These are phyloP conservation scores for Cataglyphis livida DNA, from an alignment of 2,888 invertebrate genomes.

Conservation along the genomic window DNA sequence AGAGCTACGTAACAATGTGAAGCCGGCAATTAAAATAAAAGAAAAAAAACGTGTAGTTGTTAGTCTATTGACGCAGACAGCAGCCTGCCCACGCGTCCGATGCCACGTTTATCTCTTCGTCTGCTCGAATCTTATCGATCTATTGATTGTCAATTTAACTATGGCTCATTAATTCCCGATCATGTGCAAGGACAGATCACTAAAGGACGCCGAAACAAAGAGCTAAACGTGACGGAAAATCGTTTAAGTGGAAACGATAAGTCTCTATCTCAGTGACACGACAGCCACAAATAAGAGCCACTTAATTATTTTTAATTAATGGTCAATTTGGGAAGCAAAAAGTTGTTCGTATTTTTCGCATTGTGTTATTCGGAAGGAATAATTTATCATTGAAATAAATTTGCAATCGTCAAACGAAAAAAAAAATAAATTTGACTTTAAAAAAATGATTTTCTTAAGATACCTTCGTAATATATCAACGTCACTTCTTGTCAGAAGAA, in stretches of 20 bases:
- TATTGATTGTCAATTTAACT: conserved; percentile 49
- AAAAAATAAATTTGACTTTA: neutral
- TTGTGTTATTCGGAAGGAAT: neutral
- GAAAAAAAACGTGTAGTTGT: conserved; percentile 47
- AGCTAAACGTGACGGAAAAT: conserved; percentile 27
- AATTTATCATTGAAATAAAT: neutral
- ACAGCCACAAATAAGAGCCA: neutral
- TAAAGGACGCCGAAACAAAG: conserved; percentile 31
- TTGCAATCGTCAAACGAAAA: neutral
- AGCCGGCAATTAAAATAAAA: conserved; percentile 62
- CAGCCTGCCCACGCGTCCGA: conserved; percentile 60
- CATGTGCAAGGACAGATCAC: conserved; percentile 14
- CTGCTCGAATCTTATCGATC: conserved; percentile 45
- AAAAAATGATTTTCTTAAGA: neutral
- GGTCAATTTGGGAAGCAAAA: neutral
- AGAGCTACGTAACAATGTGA: conserved; percentile 63
- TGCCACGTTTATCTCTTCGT: conserved; percentile 58
- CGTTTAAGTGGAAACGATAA: conserved; percentile 5
- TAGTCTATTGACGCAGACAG: conserved; percentile 22
- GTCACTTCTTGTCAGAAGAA: conserved; percentile 23
- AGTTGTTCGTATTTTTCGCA: neutral
- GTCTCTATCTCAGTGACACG: neutral
- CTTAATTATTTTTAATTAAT: conserved; percentile 29
- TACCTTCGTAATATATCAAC: conserved; percentile 11
- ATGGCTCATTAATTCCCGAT: conserved; percentile 56